Conservation (phyloP, 2,113 vertebrate genomes). For the Gadus macrocephalus region DNA sequence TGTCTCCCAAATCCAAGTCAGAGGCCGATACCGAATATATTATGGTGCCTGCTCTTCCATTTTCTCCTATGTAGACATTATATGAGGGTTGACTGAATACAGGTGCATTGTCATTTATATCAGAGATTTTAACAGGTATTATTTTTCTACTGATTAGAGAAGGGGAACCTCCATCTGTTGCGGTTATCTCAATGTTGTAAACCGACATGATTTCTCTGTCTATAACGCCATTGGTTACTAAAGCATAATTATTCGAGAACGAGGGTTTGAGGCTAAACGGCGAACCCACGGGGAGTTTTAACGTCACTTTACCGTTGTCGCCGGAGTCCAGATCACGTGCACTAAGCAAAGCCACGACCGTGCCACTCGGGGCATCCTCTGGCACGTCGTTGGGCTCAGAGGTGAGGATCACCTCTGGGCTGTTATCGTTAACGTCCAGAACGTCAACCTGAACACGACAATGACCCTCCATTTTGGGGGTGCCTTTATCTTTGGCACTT, state of each 20-base stretch:
- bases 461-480: constrained; percentile 59
- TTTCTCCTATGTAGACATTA: constrained; percentile 77
- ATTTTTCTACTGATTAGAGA: constrained; percentile 67
- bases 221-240: constrained; percentile 71
- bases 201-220: constrained; percentile 73
- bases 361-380: constrained; percentile 54
- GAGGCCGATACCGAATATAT: constrained; percentile 74
- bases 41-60: constrained; percentile 71
- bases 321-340: constrained; percentile 59
- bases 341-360: constrained; percentile 62
- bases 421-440: constrained; percentile 68
- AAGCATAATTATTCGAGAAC: constrained; percentile 80
- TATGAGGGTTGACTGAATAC: constrained; percentile 66
- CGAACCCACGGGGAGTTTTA: constrained; percentile 36
- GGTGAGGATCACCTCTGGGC: constrained; percentile 58
- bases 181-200: constrained; percentile 72
- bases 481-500: constrained; percentile 49
- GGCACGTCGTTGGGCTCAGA: constrained; percentile 53
- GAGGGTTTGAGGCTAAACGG: constrained; percentile 73
- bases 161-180: constrained; percentile 76
- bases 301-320: constrained; percentile 51
- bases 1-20: constrained; percentile 73
- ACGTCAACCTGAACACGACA: constrained; percentile 55
- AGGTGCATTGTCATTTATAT: constrained; percentile 83
- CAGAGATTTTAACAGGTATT: constrained; percentile 74